These are phyloP conservation scores for Chaenogobius annularis DNA, from an alignment of 2,113 vertebrate genomes.

Conservation along the genomic window DNA sequence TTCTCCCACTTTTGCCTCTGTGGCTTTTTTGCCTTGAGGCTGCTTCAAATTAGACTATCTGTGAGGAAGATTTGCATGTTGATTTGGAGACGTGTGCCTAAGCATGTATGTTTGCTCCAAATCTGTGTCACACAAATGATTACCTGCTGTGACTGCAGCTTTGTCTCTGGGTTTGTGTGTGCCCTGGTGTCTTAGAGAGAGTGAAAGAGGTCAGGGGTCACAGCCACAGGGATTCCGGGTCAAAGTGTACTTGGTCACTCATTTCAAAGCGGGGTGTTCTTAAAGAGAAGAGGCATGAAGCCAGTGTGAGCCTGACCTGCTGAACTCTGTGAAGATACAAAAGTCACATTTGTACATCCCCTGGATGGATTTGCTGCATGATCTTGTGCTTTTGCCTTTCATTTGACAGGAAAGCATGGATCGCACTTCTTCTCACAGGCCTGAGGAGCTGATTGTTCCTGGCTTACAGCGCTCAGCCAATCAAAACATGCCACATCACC, in stretches of 20 bases:
- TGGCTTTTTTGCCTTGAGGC: constrained; percentile 47
- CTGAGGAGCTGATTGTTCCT: constrained; percentile 78
- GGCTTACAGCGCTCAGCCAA: constrained; percentile 78
- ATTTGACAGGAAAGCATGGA: constrained; percentile 87
- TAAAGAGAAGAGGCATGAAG: constrained; percentile 30
- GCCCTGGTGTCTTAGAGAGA: background rate
- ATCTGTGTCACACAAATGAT: constrained; percentile 5
- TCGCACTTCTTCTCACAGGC: constrained; percentile 76
- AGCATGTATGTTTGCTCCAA: constrained; percentile 23
- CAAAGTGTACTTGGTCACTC: constrained; percentile 31
- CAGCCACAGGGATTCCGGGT: constrained; percentile 24
- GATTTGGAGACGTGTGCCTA: constrained; percentile 37
- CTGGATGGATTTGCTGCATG: constrained; percentile 8
- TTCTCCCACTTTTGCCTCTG: constrained; percentile 64
- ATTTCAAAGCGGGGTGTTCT: constrained; percentile 41
- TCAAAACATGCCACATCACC: constrained; percentile 79
- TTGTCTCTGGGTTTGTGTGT: background rate
- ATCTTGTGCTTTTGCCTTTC: constrained; percentile 10
- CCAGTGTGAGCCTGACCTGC: constrained; percentile 15
- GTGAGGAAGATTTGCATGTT: constrained; percentile 47
- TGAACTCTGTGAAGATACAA: constrained; percentile 36
- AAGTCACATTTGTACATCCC: constrained; percentile 16
- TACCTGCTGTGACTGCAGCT: constrained; percentile 12
- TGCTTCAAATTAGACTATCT: constrained; percentile 69
- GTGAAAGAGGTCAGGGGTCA: constrained; percentile 25